phyloP scores from a whole-genome alignment of 2,113 vertebrate species.

The Amblyornis subalaris region DNA sequence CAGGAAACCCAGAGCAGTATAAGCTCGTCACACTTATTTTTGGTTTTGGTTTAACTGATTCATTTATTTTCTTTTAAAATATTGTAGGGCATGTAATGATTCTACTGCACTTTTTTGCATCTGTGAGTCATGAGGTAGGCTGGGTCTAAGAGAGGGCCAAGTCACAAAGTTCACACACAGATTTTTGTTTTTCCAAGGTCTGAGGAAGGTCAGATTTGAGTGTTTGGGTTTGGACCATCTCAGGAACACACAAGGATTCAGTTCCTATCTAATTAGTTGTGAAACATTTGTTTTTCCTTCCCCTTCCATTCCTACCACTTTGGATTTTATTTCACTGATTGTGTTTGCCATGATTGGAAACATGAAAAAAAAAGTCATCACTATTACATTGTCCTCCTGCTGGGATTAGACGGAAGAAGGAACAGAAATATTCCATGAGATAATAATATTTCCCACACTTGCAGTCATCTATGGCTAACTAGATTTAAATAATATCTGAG shows the following conservation, averaged over 20 bases:
- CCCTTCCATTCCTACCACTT: not conserved
- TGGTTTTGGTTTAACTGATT: slow-evolving; percentile 17
- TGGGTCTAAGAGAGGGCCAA: not conserved
- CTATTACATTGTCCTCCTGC: not conserved
- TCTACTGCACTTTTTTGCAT: not conserved
- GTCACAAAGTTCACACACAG: not conserved
- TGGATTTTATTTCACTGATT: not conserved
- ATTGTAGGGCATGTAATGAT: not conserved
- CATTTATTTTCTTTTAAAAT: slow-evolving; percentile 13
- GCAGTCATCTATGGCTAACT: not conserved
- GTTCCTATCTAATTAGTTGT: not conserved
- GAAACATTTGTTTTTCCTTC: not conserved
- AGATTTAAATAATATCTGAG: not conserved
- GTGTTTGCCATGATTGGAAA: not conserved
- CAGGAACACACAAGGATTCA: not conserved
- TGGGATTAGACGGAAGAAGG: not conserved
- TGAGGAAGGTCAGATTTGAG: not conserved
- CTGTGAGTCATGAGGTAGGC: not conserved
- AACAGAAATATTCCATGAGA: not conserved
- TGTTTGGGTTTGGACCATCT: not conserved
- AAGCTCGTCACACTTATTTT: not conserved
- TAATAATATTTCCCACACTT: not conserved
- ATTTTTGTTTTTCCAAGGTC: not conserved
- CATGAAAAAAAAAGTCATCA: not conserved
- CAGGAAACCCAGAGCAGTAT: not conserved